phyloP scores from a whole-genome alignment of 2,797 vertebrate genomes.

The Pipistrellus kuhlii region DNA sequence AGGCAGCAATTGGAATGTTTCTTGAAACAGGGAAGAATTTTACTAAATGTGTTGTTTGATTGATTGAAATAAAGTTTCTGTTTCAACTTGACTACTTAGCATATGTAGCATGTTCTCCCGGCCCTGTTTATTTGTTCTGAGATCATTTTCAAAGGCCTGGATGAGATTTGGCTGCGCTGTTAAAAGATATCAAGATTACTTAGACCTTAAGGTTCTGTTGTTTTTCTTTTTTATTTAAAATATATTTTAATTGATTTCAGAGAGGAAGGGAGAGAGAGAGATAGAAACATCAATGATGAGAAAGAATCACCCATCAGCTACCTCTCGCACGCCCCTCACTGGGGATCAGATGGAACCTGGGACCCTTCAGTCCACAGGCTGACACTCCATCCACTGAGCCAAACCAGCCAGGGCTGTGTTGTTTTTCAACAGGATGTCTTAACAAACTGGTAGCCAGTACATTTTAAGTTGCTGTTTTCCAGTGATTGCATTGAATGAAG shows the following conservation, averaged over 20 bases:
- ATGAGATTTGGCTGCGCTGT: constrained; percentile 27
- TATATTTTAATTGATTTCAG: too few relatives aligned
- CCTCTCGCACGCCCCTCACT: too few relatives aligned
- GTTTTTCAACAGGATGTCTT: constrained; percentile 50
- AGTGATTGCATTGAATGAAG: neutral
- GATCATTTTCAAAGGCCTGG: constrained; percentile 68
- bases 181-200: constrained; percentile 56
- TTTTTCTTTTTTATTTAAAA: neutral
- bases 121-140: constrained; percentile 71
- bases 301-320: too few relatives aligned
- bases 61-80: constrained; percentile 24
- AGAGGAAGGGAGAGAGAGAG: too few relatives aligned
- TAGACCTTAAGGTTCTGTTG: constrained; percentile 18
- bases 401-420: neutral
- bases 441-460: neutral
- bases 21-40: constrained; percentile 46
- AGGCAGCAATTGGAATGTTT: constrained; percentile 51
- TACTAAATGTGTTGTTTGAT: neutral
- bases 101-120: constrained; percentile 24
- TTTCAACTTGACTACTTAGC: constrained; percentile 38
- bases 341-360: too few relatives aligned
- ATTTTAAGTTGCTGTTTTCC: constrained; percentile 32
- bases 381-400: too few relatives aligned
- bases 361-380: too few relatives aligned
- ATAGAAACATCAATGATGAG: too few relatives aligned